Conservation (phyloP, 2,888 invertebrate species). For the Octonoba sinensis region DNA sequence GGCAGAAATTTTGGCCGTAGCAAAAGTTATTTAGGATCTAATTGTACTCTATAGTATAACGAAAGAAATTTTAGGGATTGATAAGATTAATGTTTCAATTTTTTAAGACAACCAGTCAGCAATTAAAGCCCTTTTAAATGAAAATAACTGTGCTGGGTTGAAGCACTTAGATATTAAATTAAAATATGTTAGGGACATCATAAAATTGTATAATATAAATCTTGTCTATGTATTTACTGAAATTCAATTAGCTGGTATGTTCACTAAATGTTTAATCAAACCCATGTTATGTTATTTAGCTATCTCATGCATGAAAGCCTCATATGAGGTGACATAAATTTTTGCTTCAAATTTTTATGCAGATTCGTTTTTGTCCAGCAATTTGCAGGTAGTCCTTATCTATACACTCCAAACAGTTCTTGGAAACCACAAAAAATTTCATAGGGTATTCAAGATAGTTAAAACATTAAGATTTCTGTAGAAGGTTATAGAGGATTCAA, state of each 20-base stretch:
- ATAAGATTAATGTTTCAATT: neutral
- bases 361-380: no score
- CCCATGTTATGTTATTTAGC: neutral
- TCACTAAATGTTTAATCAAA: neutral
- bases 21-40: slow-evolving; percentile 20
- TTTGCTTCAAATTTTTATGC: no score
- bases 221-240: neutral
- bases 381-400: no score
- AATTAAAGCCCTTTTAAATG: slow-evolving; percentile 4
- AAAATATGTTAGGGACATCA: slow-evolving; percentile 1
- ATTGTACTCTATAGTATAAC: slow-evolving; percentile 2
- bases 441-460: no score
- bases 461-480: no score
- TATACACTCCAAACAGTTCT: no score
- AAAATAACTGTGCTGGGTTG: slow-evolving; percentile 10
- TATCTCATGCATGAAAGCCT: no score
- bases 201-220: slow-evolving; percentile 13
- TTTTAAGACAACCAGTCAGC: slow-evolving; percentile 17
- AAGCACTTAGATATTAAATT: slow-evolving; percentile 21
- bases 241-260: neutral
- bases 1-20: slow-evolving; percentile 7
- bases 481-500: no score
- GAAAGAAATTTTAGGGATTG: slow-evolving; percentile 3
- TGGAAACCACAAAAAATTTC: no score
- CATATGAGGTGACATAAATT: no score